phyloP scores from a whole-genome alignment of 37 sponge, comb jelly and placozoan species.

The Eunapius fragilis region DNA sequence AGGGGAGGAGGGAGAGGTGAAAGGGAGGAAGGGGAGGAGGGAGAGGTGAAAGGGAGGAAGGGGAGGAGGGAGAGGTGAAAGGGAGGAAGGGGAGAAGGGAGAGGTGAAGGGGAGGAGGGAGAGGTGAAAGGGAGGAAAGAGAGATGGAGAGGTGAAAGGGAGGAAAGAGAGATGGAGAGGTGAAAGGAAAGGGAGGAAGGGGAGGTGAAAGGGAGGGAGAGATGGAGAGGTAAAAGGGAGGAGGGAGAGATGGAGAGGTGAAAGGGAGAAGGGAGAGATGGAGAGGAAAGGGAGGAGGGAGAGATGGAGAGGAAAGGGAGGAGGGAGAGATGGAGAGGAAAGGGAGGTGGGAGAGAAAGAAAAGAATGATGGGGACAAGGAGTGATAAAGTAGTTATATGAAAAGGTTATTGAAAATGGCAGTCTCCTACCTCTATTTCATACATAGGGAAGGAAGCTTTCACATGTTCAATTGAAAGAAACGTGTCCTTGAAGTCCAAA shows the following conservation, averaged over 20 bases:
- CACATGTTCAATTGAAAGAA: constrained; percentile 89
- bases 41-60: neutral
- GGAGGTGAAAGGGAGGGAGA: neutral
- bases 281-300: neutral
- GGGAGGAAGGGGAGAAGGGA: neutral
- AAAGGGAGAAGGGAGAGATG: neutral
- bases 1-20: too few species aligned
- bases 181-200: neutral
- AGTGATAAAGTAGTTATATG: neutral
- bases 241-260: constrained; percentile 12
- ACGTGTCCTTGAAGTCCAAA: constrained; percentile 96
- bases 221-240: neutral
- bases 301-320: neutral
- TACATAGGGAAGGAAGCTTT: constrained; percentile 79
- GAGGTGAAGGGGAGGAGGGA: neutral
- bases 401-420: neutral
- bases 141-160: too few species aligned
- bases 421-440: constrained; percentile 51
- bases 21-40: neutral
- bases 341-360: neutral
- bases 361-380: too few species aligned
- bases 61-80: neutral
- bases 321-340: neutral
- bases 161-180: too few species aligned
- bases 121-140: neutral